A percentile compares a stretch with the other conserved stretches of the same genome.
These are phyloP conservation scores for Dynastes hyllus DNA, from an alignment of 2,888 invertebrate species.

Conservation along the genomic window DNA sequence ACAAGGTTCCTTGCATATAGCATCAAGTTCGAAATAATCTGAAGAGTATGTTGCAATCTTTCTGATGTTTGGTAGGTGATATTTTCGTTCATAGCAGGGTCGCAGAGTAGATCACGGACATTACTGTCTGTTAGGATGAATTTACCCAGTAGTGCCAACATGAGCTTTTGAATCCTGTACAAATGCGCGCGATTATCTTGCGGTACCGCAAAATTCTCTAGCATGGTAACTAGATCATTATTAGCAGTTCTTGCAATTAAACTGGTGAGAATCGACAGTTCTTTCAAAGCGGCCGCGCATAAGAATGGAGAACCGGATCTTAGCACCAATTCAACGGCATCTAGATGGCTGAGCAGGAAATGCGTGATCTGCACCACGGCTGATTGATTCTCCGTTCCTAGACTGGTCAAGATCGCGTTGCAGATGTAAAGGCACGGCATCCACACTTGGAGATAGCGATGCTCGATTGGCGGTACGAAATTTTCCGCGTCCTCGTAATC, in stretches of 20 bases:
- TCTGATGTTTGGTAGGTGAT: conserved; percentile 67
- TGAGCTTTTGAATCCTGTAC: conserved; percentile 81
- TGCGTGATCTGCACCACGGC: conserved; percentile 87
- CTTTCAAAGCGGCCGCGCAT: conserved; percentile 79
- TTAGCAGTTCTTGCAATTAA: conserved; percentile 67
- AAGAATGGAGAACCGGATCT: conserved; percentile 80
- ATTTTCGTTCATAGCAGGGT: conserved; percentile 58
- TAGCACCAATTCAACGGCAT: conserved; percentile 86
- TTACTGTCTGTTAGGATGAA: conserved; percentile 75
- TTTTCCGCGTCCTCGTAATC: conserved; percentile 63
- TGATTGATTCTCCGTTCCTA: conserved; percentile 89
- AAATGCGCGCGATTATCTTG: conserved; percentile 75
- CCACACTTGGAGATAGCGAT: conserved; percentile 87
- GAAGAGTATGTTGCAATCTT: conserved; percentile 71
- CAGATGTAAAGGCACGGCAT: conserved; percentile 88
- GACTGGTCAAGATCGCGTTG: conserved; percentile 85
- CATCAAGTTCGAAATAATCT: conserved; percentile 83
- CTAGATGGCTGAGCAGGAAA: conserved; percentile 86
- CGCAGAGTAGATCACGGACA: conserved; percentile 67
- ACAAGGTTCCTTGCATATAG: conserved; percentile 81
- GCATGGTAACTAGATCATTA: conserved; percentile 65
- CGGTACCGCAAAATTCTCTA: conserved; percentile 68
- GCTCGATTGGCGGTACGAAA: conserved; percentile 78
- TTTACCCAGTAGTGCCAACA: conserved; percentile 83
- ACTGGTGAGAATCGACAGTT: conserved; percentile 84